Percentiles rank a stretch among this genome's conserved stretches.
Conservation (phyloP, 2,797 vertebrate species). For the Artibeus lituratus region DNA sequence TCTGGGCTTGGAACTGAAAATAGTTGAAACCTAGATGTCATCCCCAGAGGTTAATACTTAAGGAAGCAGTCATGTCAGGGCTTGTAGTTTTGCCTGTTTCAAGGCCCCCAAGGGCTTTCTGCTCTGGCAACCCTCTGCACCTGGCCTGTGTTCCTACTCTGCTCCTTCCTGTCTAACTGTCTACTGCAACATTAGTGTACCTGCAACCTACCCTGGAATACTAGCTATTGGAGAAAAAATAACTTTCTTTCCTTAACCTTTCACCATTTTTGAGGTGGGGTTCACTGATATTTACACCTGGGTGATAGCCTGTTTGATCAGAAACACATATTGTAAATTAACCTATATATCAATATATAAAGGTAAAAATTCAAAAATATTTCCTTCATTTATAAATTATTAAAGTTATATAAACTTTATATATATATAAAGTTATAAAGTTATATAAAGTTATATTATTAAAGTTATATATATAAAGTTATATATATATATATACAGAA, state of each 20-base stretch:
- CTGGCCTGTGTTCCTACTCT: background rate
- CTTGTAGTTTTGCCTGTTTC: background rate
- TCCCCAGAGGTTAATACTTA: background rate
- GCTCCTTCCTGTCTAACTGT: background rate
- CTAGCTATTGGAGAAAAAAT: background rate
- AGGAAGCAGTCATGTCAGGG: background rate
- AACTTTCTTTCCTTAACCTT: background rate
- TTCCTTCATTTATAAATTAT: constrained; percentile 22
- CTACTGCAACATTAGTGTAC: background rate
- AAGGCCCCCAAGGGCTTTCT: background rate
- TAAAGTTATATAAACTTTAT: background rate
- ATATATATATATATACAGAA: no score
- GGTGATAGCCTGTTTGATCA: background rate
- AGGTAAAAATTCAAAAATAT: background rate
- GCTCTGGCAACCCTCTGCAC: background rate
- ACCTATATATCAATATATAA: background rate
- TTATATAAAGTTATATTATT: no score
- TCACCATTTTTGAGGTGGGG: background rate
- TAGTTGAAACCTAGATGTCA: background rate
- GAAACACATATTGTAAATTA: background rate
- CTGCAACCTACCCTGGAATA: background rate
- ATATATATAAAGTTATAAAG: no score
- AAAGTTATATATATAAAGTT: background rate
- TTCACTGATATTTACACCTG: background rate
- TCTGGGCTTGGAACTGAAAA: background rate